Evolutionary conservation across 2,888 invertebrate species (phyloP).

Genomic region (Terebella lapidaria): DNA sequence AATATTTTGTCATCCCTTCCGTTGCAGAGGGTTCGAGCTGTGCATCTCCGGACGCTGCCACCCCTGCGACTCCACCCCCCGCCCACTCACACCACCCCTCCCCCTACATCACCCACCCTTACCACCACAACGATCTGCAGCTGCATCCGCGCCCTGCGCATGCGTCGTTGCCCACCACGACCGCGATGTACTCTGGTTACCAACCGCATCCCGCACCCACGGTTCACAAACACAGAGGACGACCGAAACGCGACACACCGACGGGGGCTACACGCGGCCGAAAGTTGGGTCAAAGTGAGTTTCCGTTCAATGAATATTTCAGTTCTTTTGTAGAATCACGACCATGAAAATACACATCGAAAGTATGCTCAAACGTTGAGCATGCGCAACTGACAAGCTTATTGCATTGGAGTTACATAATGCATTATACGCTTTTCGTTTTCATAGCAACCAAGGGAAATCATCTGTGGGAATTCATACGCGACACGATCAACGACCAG

Average conservation of each 20-base stretch:
- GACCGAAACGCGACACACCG: neutral
- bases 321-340: neutral
- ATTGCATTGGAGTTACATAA: neutral
- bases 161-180: neutral
- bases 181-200: neutral
- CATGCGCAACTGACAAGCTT: no score
- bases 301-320: no score
- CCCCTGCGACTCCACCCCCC: no score
- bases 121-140: no score
- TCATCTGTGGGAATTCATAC: constrained; percentile 20
- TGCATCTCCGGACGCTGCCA: no score
- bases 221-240: neutral
- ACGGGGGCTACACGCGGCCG: neutral
- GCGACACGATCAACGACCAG: constrained; percentile 16
- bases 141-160: neutral
- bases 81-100: no score
- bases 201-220: neutral
- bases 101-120: no score
- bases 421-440: neutral
- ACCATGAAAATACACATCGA: no score
- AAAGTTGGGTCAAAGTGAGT: neutral
- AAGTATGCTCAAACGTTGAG: no score
- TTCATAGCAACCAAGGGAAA: constrained; percentile 1
- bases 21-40: no score
- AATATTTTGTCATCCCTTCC: no score